A percentile compares a stretch with the other conserved stretches of the same genome.
These are phyloP conservation scores for Aplysia californica DNA, from an alignment of 1,140 invertebrate genomes.

Conservation along the genomic window DNA sequence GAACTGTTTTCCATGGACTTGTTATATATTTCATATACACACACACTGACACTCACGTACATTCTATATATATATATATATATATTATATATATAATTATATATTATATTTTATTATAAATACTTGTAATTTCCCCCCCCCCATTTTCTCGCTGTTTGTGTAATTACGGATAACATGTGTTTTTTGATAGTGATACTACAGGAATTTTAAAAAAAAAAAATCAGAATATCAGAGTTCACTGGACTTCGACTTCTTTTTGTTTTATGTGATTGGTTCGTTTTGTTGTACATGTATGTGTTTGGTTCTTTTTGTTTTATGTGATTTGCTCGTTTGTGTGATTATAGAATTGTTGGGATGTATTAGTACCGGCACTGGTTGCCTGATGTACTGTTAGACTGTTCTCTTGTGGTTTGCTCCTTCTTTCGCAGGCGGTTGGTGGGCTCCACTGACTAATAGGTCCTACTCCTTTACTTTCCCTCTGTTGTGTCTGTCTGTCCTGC, in stretches of 20 bases:
- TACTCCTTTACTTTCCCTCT: no score
- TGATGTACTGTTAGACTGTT: no score
- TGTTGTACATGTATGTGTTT: not conserved
- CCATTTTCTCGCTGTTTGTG: slow-evolving; percentile 1
- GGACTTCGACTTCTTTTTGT: not conserved
- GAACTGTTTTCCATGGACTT: no score
- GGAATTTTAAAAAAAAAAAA: slow-evolving; percentile 5
- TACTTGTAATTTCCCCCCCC: not conserved
- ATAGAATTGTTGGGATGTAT: no score
- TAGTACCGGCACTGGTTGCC: no score
- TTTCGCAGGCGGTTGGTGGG: not conserved
- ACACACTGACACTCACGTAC: no score
- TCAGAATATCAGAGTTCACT: not conserved
- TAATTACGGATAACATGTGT: slow-evolving; percentile 8
- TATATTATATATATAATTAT: no score
- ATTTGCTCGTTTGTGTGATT: not conserved
- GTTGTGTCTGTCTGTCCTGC: no score
- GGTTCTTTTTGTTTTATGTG: not conserved
- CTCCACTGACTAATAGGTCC: no score
- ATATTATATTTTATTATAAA: not conserved
- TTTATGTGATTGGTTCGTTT: not conserved
- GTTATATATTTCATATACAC: no score
- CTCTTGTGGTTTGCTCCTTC: slow-evolving; percentile 12
- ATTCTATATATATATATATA: no score
- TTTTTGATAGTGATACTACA: slow-evolving; percentile 10